These are phyloP conservation scores for Lithobates sylvaticus DNA, from an alignment of 2,797 vertebrate species.

Conservation along the genomic window DNA sequence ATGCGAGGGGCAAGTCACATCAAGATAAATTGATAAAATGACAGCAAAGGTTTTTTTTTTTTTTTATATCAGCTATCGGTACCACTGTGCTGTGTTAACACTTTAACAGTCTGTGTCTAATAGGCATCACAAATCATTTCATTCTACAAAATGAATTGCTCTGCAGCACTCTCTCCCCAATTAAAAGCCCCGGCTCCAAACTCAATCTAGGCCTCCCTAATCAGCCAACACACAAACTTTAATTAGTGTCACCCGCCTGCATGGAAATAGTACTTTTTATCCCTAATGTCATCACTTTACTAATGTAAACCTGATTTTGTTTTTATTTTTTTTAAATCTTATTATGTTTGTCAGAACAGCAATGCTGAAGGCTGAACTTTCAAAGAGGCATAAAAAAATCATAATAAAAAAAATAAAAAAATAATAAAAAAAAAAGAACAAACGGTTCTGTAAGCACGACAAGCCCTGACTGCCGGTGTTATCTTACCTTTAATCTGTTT, in stretches of 20 bases:
- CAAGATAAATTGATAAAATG: conserved; percentile 41
- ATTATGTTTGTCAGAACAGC: conserved; percentile 1
- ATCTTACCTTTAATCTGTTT: conserved; percentile 74
- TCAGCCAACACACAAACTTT: conserved; percentile 25
- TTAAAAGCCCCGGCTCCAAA: conserved; percentile 11
- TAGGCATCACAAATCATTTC: conserved; percentile 18
- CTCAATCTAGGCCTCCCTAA: conserved; percentile 37
- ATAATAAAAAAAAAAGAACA: not conserved
- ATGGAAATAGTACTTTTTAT: not conserved
- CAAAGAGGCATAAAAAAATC: conserved; percentile 5
- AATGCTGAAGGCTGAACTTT: conserved; percentile 32
- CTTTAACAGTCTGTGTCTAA: conserved; percentile 9
- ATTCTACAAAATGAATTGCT: conserved; percentile 1
- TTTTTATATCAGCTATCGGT: not conserved
- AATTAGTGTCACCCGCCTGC: conserved; percentile 36
- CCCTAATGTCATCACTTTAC: conserved; percentile 16
- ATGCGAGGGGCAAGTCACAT: conserved; percentile 20
- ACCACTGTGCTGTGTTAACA: not conserved
- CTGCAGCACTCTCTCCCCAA: conserved; percentile 16
- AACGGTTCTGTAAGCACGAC: not conserved
- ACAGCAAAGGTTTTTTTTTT: not conserved
- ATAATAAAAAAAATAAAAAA: not conserved
- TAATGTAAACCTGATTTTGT: not conserved
- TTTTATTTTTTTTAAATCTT: not conserved
- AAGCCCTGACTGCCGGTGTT: conserved; percentile 12